Conservation (phyloP, 2,113 vertebrate genomes). For the Tretioscincus oriximinensis region DNA sequence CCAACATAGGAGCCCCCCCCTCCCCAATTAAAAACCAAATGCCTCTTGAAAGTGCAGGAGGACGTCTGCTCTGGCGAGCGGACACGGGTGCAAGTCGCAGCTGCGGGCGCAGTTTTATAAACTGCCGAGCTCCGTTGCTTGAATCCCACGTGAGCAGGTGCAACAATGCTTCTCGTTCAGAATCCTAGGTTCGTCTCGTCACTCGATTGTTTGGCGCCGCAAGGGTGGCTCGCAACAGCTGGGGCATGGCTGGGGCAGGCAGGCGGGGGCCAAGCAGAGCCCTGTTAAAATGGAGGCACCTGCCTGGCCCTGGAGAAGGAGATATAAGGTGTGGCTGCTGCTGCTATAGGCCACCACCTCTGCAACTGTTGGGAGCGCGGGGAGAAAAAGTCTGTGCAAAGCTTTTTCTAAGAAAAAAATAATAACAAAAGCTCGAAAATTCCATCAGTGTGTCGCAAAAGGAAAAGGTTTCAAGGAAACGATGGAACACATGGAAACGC, state of each 20-base stretch:
- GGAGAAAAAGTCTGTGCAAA: conserved; percentile 94
- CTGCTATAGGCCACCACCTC: conserved; percentile 51
- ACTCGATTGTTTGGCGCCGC: conserved; percentile 88
- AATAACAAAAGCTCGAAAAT: conserved; percentile 92
- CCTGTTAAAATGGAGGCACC: conserved; percentile 74
- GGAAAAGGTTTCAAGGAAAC: conserved; percentile 56
- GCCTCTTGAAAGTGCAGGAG: conserved; percentile 99
- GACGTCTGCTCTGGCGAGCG: conserved; percentile 80
- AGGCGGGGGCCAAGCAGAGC: conserved; percentile 85
- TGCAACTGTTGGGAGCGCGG: conserved; percentile 84
- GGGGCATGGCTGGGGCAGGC: conserved; percentile 77
- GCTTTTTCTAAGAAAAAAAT: conserved; percentile 57
- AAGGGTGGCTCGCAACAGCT: conserved; percentile 78
- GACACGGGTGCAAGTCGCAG: conserved; percentile 94
- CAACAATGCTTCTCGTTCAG: conserved; percentile 88
- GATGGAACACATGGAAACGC: conserved; percentile 84
- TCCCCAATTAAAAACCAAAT: conserved; percentile 72
- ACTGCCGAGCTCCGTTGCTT: conserved; percentile 97
- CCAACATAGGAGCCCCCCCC: conserved; percentile 79
- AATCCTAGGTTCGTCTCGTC: conserved; percentile 88
- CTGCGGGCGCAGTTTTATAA: conserved; percentile 94
- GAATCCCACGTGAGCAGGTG: conserved; percentile 90
- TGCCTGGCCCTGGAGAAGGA: conserved; percentile 90
- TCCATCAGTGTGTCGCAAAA: conserved; percentile 86
- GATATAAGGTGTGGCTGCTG: conserved; percentile 91